phyloP scores from a whole-genome alignment of 2,888 invertebrate species.

The Tridacna gigas region DNA sequence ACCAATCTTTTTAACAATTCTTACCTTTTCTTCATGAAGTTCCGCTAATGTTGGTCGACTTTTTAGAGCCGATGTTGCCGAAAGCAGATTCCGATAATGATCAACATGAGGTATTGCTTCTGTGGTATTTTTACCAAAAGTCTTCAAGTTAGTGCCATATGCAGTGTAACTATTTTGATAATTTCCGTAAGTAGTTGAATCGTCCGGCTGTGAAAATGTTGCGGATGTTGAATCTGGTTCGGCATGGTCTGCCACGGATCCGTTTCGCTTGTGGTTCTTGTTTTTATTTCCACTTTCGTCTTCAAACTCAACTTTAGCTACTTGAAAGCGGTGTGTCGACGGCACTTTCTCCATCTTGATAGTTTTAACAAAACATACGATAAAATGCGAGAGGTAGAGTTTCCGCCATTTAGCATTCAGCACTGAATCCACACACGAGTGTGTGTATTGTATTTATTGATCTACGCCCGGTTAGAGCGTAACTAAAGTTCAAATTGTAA shows the following conservation, averaged over 20 bases:
- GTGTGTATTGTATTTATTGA: constrained; percentile 24
- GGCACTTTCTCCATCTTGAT: constrained; percentile 64
- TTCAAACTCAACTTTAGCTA: constrained; percentile 77
- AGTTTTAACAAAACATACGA: background rate
- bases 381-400: background rate
- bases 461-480: constrained; percentile 11
- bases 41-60: constrained; percentile 84
- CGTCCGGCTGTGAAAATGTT: constrained; percentile 55
- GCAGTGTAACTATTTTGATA: constrained; percentile 63
- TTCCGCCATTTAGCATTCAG: constrained; percentile 16
- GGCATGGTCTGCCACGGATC: constrained; percentile 33
- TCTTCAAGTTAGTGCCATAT: constrained; percentile 66
- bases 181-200: constrained; percentile 64
- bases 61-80: constrained; percentile 77
- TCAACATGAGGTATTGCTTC: constrained; percentile 80
- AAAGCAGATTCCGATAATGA: constrained; percentile 79
- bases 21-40: constrained; percentile 83
- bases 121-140: constrained; percentile 76
- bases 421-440: constrained; percentile 6
- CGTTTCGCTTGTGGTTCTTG: constrained; percentile 33
- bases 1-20: background rate
- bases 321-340: constrained; percentile 77
- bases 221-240: constrained; percentile 41
- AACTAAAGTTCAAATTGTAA: constrained; percentile 12
- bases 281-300: constrained; percentile 54